These are phyloP conservation scores for Brachionus koreanus DNA, from an alignment of 1,140 invertebrate species.

Conservation along the genomic window DNA sequence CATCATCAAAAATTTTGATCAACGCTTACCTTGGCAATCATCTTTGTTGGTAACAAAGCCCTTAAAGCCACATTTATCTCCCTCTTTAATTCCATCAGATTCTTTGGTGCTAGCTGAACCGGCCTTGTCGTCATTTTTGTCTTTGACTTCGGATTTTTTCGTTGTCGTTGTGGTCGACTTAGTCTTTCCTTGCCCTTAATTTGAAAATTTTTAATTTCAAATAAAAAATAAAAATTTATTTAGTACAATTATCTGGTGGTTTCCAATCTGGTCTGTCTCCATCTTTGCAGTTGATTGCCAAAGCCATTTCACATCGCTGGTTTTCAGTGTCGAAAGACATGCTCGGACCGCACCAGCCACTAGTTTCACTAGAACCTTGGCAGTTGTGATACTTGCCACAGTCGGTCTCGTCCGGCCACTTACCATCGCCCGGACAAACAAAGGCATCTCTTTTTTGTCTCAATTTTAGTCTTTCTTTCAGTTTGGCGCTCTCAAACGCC, in stretches of 20 bases:
- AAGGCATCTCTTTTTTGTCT: conserved; percentile 28
- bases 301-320: conserved; percentile 38
- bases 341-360: conserved; percentile 41
- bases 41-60: conserved; percentile 18
- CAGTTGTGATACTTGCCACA: conserved; percentile 42
- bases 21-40: conserved; percentile 32
- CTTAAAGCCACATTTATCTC: conserved; percentile 26
- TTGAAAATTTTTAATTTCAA: background rate
- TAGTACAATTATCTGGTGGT: conserved; percentile 43
- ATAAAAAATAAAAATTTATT: background rate
- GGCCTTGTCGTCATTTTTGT: background rate
- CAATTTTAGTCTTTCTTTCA: background rate
- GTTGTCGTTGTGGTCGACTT: background rate
- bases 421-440: conserved; percentile 39
- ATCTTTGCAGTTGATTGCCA: conserved; percentile 34
- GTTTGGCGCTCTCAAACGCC: background rate
- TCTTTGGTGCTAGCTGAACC: background rate
- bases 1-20: background rate
- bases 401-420: conserved; percentile 38
- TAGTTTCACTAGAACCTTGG: background rate
- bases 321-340: conserved; percentile 44
- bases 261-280: conserved; percentile 44
- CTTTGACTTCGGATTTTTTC: background rate
- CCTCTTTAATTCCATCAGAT: background rate
- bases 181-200: conserved; percentile 24